Evolutionary conservation across 2,888 invertebrate genomes (phyloP), one percentile per base, ranked within the genome.

Genomic region (Lasioglossum morio): DNA sequence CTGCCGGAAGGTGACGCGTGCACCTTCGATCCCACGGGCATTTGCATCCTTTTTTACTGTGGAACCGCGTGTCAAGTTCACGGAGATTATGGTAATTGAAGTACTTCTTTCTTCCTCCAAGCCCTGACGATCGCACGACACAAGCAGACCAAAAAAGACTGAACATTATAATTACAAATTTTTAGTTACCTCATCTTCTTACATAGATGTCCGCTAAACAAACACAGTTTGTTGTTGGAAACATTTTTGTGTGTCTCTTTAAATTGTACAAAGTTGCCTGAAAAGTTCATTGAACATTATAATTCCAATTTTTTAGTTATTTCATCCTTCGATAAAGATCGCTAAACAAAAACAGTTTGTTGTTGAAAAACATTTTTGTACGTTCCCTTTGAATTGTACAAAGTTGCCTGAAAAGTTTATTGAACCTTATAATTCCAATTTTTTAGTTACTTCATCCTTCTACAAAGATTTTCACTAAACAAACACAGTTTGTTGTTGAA

Each of bases 11-110:
- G 72, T 81, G 85, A 82, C 82, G 80, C 84, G 88, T 72, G 60
- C 69, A 66, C n/a, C 78, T 86, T 76, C 81, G 87, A 86, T 92
- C 92, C 88, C 91, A 93, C 92, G 91, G 81, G 72, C 90, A 92
- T 92, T 91, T 92, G 88, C 92, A 92, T 92, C 72, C 57, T 90
- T 72, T 89, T 89, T 27, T 86, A 77, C 74, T 66, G 83, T 69
- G 85, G 79, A 83, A 75, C 77, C 82, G 53, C 76, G 82, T 80
- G 79, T 89, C 85, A 90, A 86, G 85, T 85, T 91, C 79, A 88
- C 66, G 82, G 79, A n/a, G 87, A 89, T 83, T 89, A 88, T 87
- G 88, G 73, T 90, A 86, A 87, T 87, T 75, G 75, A 23, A 30
- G 66, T 27, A 34, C 72, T 70, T 72, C 69, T 66, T 40, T 46